Percentiles rank a stretch among this genome's conserved stretches.
These are phyloP conservation scores for Drosophila watanabei DNA, from an alignment of 1,140 invertebrate species.

Conservation along the genomic window DNA sequence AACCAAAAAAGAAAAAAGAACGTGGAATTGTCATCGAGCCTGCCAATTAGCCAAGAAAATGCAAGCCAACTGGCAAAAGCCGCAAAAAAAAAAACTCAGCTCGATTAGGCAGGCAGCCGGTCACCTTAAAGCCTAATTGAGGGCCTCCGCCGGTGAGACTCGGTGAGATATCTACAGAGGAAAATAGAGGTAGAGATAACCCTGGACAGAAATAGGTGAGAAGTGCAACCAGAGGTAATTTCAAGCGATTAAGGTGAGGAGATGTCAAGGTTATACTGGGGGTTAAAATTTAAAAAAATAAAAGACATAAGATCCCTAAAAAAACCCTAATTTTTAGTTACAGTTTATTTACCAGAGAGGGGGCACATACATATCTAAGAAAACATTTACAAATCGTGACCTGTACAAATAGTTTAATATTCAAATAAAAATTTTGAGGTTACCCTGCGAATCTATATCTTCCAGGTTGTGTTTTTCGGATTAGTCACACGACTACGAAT, in stretches of 20 bases:
- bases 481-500: neutral
- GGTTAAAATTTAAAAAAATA: neutral
- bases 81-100: constrained; percentile 9
- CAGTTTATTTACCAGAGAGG: neutral
- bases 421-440: neutral
- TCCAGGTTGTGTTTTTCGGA: neutral
- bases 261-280: constrained; percentile 15
- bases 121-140: constrained; percentile 46
- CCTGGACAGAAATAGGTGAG: constrained; percentile 22
- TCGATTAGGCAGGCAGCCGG: constrained; percentile 51
- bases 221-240: constrained; percentile 30
- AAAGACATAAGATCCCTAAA: neutral
- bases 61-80: constrained; percentile 42
- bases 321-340: neutral
- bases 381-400: neutral
- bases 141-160: constrained; percentile 17
- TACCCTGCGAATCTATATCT: neutral
- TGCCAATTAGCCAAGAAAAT: constrained; percentile 67
- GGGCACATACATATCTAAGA: neutral
- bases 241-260: constrained; percentile 9
- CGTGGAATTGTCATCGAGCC: constrained; percentile 32
- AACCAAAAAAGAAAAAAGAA: constrained; percentile 11
- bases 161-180: constrained; percentile 24
- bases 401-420: neutral
- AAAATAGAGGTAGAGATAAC: constrained; percentile 26